Conservation (phyloP, 2,797 vertebrate genomes). For the Chromis chromis region DNA sequence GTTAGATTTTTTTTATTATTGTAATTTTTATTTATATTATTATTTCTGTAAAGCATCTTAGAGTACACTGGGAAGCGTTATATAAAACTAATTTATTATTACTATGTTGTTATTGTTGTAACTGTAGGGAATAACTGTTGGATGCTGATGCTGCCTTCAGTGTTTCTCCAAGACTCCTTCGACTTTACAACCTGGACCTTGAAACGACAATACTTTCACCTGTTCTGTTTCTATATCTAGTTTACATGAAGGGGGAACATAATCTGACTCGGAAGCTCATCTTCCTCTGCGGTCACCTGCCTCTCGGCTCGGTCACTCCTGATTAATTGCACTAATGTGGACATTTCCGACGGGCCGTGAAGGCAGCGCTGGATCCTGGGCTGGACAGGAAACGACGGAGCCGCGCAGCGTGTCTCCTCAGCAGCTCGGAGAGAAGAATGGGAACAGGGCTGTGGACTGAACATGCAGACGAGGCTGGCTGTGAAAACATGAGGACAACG, state of each 20-base stretch:
- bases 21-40: too few species aligned
- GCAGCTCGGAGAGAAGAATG: conserved; percentile 75
- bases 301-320: not conserved
- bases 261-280: too few species aligned
- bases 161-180: too few species aligned
- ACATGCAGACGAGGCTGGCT: conserved; percentile 41
- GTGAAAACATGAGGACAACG: conserved; percentile 58
- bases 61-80: too few species aligned
- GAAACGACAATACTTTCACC: too few species aligned
- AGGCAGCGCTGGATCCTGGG: conserved; percentile 71
- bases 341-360: conserved; percentile 40
- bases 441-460: conserved; percentile 35
- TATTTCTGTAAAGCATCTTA: too few species aligned
- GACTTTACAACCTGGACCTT: too few species aligned
- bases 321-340: fast-evolving
- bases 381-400: conserved; percentile 85
- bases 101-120: too few species aligned
- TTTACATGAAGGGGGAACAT: too few species aligned
- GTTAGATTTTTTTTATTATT: too few species aligned
- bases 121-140: not conserved
- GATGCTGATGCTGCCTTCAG: conserved; percentile 35
- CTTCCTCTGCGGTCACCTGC: not conserved
- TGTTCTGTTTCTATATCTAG: too few species aligned
- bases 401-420: conserved; percentile 75
- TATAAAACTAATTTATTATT: too few species aligned